Conservation (phyloP, 1,140 invertebrate species). For the Calephelis virginiensis region DNA sequence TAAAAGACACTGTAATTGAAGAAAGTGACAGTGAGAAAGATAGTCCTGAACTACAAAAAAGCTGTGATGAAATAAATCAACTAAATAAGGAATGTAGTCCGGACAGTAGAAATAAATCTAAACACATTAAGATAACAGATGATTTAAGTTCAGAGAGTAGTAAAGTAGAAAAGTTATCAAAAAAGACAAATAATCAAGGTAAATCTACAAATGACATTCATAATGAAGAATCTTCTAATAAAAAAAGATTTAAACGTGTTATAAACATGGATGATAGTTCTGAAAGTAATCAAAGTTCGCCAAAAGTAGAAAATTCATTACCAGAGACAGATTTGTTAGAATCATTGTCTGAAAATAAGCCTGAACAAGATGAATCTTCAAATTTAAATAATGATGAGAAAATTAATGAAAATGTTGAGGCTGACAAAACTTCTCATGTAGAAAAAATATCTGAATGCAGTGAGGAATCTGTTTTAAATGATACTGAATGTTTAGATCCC, state of each 20-base stretch:
- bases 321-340: too few relatives aligned
- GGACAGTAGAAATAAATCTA: constrained; percentile 31
- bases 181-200: too few relatives aligned
- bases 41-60: not conserved
- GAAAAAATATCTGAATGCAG: constrained; percentile 16
- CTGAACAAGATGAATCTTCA: too few relatives aligned
- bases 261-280: constrained; percentile 17
- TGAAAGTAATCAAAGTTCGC: not conserved
- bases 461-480: constrained; percentile 13
- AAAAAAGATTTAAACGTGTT: constrained; percentile 16
- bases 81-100: constrained; percentile 18
- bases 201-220: not conserved
- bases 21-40: not conserved
- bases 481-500: constrained; percentile 28
- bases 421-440: not conserved
- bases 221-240: not conserved
- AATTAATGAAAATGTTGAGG: constrained; percentile 4
- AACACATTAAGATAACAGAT: constrained; percentile 35
- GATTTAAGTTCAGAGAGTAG: constrained; percentile 31
- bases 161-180: not conserved
- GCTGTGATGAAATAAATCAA: constrained; percentile 17
- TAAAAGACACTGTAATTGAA: constrained; percentile 3
- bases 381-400: constrained; percentile 4
- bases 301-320: too few relatives aligned
- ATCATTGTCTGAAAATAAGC: too few relatives aligned